These are phyloP conservation scores for Phacellophora camtschatica DNA, from an alignment of 30 jellyfish, hydroid and myxozoan genomes.

Conservation along the genomic window DNA sequence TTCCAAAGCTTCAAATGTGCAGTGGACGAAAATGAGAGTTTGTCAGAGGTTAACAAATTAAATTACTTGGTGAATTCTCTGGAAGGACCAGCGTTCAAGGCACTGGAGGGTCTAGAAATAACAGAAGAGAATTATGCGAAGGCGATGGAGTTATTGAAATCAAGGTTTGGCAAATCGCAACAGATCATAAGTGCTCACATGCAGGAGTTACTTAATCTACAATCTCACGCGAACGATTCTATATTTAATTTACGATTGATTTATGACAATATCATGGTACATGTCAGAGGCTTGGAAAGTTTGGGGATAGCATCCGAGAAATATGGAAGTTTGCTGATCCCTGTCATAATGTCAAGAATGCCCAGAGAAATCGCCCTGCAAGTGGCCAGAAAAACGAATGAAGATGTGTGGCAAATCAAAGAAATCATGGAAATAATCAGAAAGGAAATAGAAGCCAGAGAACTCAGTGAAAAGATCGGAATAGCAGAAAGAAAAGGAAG, in stretches of 20 bases:
- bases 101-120: constrained; percentile 61
- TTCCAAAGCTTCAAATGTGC: constrained; percentile 70
- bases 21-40: constrained; percentile 52
- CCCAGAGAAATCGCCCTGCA: constrained; percentile 60
- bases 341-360: constrained; percentile 52
- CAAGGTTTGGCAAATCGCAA: constrained; percentile 63
- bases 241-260: constrained; percentile 5
- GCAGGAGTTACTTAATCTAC: constrained; percentile 65
- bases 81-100: constrained; percentile 67
- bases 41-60: constrained; percentile 57
- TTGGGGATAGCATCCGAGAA: constrained; percentile 52
- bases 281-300: constrained; percentile 64
- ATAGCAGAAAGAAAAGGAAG: not conserved
- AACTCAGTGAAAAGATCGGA: constrained; percentile 13
- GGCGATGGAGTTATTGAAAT: constrained; percentile 52
- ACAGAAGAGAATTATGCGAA: constrained; percentile 49
- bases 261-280: constrained; percentile 60
- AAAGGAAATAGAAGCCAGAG: constrained; percentile 70
- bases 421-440: constrained; percentile 48
- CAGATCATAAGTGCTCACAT: constrained; percentile 68
- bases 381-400: constrained; percentile 56
- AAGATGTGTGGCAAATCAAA: constrained; percentile 59
- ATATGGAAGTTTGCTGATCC: constrained; percentile 69
- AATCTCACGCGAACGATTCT: constrained; percentile 15
- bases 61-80: constrained; percentile 56